Evolutionary conservation across 2,113 vertebrate genomes (phyloP), one percentile per base, ranked within the genome.

Genomic region (Tringa solitaria): DNA sequence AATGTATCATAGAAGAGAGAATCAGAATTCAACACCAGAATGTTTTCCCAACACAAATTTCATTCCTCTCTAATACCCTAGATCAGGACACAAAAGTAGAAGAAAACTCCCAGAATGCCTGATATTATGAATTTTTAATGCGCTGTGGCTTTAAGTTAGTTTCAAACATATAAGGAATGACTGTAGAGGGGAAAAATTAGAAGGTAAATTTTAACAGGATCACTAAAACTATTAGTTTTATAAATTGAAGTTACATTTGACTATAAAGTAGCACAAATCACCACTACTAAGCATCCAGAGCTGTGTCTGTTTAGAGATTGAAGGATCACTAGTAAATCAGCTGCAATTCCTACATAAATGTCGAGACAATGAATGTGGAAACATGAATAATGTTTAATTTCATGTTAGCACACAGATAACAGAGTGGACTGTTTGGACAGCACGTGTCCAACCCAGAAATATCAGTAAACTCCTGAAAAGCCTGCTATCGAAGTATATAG

Each of bases 51-150:
- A 26, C 12, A 61, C 4, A 33, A 83, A 10, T 43, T 64, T 17
- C 0, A 21, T 77, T 80, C 16, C 6, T 57, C 24, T 73, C 9
- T 14, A 7, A 37, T 61, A 81, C 6, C 61, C 11, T 37, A 64
- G 72, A 72, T 46, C 7, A 33, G 28, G 17, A 60, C 7, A 27
- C 11, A 51, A 84, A 63, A 23, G 3, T n/a, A 37, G 2, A 7
- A 4, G 51, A 51, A 30, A 69, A 2, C 22, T 48, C 0, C 0
- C n/a, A 35, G 19, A 60, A 65, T 57, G 12, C 5, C 4, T 7
- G 77, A 14, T 41, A 88, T 56, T 51, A 33, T 20, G 6, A 37
- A 48, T 67, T 0, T 0, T 48, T 70, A 67, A 54, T 15, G 39
- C 4, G 28, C 8, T 53, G 5, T 33, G 12, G 9, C 8, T 41